These are phyloP conservation scores for Struthidea cinerea DNA, from an alignment of 2,113 vertebrate species.

Conservation along the genomic window DNA sequence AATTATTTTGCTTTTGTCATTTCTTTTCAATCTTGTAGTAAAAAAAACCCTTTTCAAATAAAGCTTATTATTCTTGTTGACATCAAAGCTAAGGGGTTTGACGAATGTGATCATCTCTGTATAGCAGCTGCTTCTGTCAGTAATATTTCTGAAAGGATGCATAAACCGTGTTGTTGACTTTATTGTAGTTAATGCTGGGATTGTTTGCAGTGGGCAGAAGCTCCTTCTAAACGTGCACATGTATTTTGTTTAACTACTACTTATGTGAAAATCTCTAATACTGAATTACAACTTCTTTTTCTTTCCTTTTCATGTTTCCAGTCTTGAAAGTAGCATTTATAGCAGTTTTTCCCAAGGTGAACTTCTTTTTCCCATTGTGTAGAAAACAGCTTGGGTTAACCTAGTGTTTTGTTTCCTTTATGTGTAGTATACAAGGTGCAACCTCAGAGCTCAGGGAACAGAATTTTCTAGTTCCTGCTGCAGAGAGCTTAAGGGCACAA, in stretches of 20 bases:
- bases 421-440: background rate
- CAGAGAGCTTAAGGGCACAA: background rate
- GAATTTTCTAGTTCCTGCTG: background rate
- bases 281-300: background rate
- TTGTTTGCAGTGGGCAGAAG: background rate
- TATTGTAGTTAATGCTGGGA: background rate
- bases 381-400: conserved; percentile 1
- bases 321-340: background rate
- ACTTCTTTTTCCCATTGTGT: background rate
- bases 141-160: background rate
- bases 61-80: conserved; percentile 3
- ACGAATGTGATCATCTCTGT: background rate
- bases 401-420: background rate
- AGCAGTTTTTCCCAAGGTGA: background rate
- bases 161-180: background rate
- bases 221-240: background rate
- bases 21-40: background rate
- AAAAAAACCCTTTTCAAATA: background rate
- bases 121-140: background rate
- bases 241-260: background rate
- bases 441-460: background rate
- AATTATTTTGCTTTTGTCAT: conserved; percentile 1
- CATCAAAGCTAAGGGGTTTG: background rate
- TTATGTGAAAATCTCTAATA: background rate
- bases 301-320: background rate